phyloP scores from a whole-genome alignment of 2,888 invertebrate species.

The Andrena minutula region DNA sequence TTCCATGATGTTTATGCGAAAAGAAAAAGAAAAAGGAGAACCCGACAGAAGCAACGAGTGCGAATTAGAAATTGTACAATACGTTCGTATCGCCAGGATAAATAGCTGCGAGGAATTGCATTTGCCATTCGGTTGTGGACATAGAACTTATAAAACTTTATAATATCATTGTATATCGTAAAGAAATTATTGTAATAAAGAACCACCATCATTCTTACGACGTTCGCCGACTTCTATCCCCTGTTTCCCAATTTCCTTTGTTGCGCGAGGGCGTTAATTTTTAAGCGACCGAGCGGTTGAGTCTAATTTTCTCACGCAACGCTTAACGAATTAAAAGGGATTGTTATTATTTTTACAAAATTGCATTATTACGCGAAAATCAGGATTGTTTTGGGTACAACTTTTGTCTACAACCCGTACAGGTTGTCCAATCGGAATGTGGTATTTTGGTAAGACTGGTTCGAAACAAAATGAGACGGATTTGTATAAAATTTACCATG shows the following conservation, averaged over 20 bases:
- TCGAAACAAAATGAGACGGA: no score
- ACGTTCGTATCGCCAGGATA: slow-evolving; percentile 67
- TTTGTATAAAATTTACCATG: no score
- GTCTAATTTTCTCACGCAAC: no score
- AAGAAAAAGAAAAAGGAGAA: slow-evolving; percentile 40
- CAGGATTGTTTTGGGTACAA: no score
- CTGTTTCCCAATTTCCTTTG: not conserved
- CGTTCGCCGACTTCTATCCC: not conserved
- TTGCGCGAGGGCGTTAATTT: no score
- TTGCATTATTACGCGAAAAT: no score
- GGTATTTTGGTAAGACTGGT: no score
- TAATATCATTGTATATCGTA: slow-evolving; percentile 82
- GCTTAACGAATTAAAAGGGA: no score
- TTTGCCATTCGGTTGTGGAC: slow-evolving; percentile 82
- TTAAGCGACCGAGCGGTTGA: no score
- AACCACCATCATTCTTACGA: slow-evolving; percentile 67
- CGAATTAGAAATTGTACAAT: slow-evolving; percentile 72
- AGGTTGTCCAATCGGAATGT: no score
- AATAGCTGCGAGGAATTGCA: slow-evolving; percentile 69
- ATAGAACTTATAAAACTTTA: slow-evolving; percentile 83
- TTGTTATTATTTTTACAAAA: no score
- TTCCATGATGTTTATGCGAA: slow-evolving; percentile 24
- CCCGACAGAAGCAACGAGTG: slow-evolving; percentile 41
- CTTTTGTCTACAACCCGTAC: no score
- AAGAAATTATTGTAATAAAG: slow-evolving; percentile 83